Evolutionary conservation across 2,113 vertebrate genomes (phyloP).

Genomic region (Puma concolor): DNA sequence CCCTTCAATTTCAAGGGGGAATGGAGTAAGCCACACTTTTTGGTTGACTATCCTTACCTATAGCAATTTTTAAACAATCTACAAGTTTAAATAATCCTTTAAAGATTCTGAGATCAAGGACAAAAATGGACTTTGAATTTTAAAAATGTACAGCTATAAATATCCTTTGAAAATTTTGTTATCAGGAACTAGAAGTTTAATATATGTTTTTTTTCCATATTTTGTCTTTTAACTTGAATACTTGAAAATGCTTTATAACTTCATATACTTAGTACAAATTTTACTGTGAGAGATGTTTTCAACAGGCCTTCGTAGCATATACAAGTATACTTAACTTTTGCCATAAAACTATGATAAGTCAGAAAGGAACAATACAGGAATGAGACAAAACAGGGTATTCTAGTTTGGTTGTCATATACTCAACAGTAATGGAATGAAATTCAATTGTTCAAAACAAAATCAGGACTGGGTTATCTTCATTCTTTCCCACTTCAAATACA

Average conservation of each 20-base stretch:
- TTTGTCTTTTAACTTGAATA: constrained; percentile 10
- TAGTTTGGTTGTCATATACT: not conserved
- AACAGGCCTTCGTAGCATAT: not conserved
- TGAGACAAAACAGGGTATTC: not conserved
- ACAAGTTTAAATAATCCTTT: not conserved
- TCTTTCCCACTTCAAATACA: not conserved
- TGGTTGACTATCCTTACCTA: not conserved
- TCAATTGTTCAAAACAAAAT: not conserved
- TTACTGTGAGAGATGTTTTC: not conserved
- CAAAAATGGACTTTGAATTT: not conserved
- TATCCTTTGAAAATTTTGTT: not conserved
- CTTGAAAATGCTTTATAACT: not conserved
- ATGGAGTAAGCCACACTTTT: not conserved
- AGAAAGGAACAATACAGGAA: not conserved
- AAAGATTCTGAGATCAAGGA: not conserved
- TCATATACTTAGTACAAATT: not conserved
- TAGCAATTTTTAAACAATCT: not conserved
- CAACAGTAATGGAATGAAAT: not conserved
- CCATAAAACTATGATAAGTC: not conserved
- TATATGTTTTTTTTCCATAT: not conserved
- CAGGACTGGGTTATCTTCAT: not conserved
- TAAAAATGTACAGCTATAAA: not conserved
- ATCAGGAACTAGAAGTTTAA: not conserved
- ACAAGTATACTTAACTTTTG: not conserved
- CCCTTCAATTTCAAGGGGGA: too few species aligned